These are phyloP conservation scores for Zele albiditarsus DNA, from an alignment of 2,888 invertebrate genomes.

Conservation along the genomic window DNA sequence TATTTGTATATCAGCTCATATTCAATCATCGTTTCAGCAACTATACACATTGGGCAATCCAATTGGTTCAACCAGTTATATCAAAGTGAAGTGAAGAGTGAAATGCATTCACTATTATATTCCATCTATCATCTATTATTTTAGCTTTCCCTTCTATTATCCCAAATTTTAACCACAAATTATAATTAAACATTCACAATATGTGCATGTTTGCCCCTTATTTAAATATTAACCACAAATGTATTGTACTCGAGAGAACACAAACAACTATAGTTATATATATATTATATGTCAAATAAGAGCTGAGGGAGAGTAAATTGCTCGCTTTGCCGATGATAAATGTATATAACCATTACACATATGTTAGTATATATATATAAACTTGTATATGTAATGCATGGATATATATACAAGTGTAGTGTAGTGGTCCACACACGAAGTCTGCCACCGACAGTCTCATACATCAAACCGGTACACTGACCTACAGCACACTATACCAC, in stretches of 20 bases:
- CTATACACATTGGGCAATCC: background rate
- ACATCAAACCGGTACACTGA: constrained; percentile 63
- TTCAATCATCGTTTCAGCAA: background rate
- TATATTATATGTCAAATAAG: background rate
- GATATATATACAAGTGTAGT: constrained; percentile 45
- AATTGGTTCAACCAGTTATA: background rate
- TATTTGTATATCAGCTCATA: background rate
- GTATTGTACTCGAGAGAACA: background rate
- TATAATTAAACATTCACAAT: background rate
- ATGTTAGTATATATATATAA: background rate
- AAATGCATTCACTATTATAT: no score
- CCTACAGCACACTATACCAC: constrained; percentile 50
- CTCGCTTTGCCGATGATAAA: constrained; percentile 46
- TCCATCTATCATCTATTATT: no score
- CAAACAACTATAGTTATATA: background rate
- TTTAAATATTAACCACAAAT: background rate
- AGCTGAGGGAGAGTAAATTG: constrained; percentile 30
- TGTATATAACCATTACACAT: constrained; percentile 26
- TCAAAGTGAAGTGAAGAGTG: background rate
- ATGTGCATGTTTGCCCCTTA: no score
- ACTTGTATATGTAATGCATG: background rate
- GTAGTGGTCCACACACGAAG: constrained; percentile 42
- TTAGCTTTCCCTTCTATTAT: no score
- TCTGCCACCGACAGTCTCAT: constrained; percentile 51
- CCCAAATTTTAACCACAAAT: background rate